These are phyloP conservation scores for Myotis planiceps DNA, from an alignment of 2,797 vertebrate species.

Conservation along the genomic window DNA sequence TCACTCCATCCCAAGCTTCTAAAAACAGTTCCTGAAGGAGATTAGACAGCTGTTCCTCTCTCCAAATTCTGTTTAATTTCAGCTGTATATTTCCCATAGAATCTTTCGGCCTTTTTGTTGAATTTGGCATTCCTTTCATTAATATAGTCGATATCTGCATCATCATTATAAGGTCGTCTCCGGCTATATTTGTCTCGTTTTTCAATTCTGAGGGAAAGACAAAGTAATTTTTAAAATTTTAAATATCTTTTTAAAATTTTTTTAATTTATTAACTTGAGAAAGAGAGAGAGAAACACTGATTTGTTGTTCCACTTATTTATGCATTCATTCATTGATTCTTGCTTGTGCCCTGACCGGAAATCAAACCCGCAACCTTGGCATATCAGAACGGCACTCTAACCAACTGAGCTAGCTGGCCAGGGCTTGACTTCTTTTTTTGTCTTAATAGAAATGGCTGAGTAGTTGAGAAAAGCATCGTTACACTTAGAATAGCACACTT, in stretches of 20 bases:
- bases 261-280: background rate
- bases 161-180: slow-evolving; percentile 96
- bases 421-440: background rate
- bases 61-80: slow-evolving; percentile 99
- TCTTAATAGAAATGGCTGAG: background rate
- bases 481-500: background rate
- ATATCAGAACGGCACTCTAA: background rate
- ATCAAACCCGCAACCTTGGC: background rate
- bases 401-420: background rate
- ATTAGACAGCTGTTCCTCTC: slow-evolving; percentile 96
- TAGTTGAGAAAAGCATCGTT: background rate
- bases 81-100: slow-evolving; percentile 98
- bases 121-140: slow-evolving; percentile 99
- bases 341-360: background rate
- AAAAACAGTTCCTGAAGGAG: background rate
- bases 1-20: background rate
- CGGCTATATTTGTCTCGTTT: slow-evolving; percentile 97
- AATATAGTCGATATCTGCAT: slow-evolving; percentile 98
- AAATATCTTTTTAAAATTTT: background rate
- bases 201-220: slow-evolving; percentile 91
- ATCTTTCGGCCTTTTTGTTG: slow-evolving; percentile 98
- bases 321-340: background rate
- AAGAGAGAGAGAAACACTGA: background rate
- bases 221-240: slow-evolving; percentile 37
- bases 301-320: background rate